Percentiles rank a stretch among this genome's conserved stretches.
phyloP scores from a whole-genome alignment of 2,113 vertebrate species.

The Psittacus erithacus region DNA sequence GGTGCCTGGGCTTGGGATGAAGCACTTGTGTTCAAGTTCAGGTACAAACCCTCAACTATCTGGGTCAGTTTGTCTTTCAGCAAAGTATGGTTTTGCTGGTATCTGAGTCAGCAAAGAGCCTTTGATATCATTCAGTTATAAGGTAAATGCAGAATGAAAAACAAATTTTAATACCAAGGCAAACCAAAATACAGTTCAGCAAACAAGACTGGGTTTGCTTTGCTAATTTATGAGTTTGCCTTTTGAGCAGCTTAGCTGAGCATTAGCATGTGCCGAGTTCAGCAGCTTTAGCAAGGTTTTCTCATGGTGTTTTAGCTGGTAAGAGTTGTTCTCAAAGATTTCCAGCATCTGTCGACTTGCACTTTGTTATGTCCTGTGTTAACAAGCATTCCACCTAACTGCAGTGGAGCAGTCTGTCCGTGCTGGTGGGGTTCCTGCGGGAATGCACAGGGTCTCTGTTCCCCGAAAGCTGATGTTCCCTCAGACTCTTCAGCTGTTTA shows the following conservation, averaged over 20 bases:
- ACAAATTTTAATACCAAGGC: not conserved
- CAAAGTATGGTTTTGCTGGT: not conserved
- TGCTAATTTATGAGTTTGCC: not conserved
- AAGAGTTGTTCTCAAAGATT: not conserved
- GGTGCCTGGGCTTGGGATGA: not conserved
- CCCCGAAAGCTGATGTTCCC: not conserved
- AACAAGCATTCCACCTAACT: not conserved
- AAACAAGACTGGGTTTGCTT: not conserved
- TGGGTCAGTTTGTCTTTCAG: not conserved
- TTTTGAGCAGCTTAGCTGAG: not conserved
- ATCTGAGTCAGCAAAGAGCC: not conserved
- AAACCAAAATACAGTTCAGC: not conserved
- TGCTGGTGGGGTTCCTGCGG: fast-evolving
- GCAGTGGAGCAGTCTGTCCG: not conserved
- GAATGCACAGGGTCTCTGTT: not conserved
- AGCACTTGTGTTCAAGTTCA: not conserved
- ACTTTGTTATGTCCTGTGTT: not conserved
- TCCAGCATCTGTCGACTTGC: not conserved
- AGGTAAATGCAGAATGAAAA: not conserved
- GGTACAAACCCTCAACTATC: not conserved
- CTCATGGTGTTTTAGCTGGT: not conserved
- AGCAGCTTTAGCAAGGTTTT: not conserved
- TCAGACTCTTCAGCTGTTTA: not conserved
- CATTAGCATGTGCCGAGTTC: not conserved
- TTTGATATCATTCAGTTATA: not conserved